phyloP scores from a whole-genome alignment of 2,888 invertebrate genomes.

The Agriotes lineatus region DNA sequence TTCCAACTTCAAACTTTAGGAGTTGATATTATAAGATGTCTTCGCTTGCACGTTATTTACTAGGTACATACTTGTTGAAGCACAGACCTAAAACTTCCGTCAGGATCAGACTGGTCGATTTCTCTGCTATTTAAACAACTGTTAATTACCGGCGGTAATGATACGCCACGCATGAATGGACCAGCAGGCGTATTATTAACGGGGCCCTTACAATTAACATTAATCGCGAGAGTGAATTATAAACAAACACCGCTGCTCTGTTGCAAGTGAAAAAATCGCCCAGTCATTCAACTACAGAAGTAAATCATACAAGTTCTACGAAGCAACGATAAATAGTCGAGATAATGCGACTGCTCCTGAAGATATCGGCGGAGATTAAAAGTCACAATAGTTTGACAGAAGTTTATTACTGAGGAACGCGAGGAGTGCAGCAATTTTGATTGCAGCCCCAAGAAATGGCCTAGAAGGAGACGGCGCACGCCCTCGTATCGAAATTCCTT shows the following conservation, averaged over 20 bases:
- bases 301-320: constrained; percentile 27
- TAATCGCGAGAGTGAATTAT: constrained; percentile 8
- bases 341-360: constrained; percentile 16
- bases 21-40: no score
- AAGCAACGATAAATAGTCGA: constrained; percentile 23
- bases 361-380: constrained; percentile 21
- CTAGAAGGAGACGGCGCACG: background rate
- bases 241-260: constrained; percentile 18
- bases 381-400: constrained; percentile 31
- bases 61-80: no score
- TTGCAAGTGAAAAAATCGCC: background rate
- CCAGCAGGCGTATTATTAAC: constrained; percentile 12
- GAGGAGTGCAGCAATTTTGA: constrained; percentile 2
- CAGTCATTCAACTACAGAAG: constrained; percentile 26
- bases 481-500: constrained; percentile 10
- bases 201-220: constrained; percentile 13
- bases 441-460: constrained; percentile 3
- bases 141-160: constrained; percentile 4
- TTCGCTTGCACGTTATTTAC: no score
- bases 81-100: background rate
- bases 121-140: constrained; percentile 1
- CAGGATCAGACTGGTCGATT: background rate
- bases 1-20: no score
- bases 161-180: constrained; percentile 4
- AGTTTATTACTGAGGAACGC: constrained; percentile 17